phyloP scores from a whole-genome alignment of 1,140 invertebrate species.

The Orussus abietinus region DNA sequence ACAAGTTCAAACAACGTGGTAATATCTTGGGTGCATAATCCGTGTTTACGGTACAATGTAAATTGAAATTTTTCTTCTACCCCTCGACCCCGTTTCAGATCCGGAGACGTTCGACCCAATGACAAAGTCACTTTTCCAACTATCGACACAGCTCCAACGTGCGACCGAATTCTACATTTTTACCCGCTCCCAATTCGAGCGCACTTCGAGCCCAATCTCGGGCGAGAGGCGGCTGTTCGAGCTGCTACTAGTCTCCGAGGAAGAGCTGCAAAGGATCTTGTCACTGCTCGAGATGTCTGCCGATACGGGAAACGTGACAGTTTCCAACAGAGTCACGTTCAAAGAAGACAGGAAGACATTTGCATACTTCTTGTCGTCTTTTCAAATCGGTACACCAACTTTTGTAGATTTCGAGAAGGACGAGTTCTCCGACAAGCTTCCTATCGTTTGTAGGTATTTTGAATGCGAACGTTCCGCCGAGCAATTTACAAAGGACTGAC shows the following conservation, averaged over 20 bases:
- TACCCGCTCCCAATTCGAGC: conserved; percentile 34
- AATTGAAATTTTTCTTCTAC: conserved; percentile 19
- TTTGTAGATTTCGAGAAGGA: conserved; percentile 36
- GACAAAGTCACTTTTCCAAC: conserved; percentile 34
- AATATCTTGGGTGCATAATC: conserved; percentile 10
- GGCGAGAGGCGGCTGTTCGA: conserved; percentile 27
- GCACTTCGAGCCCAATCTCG: conserved; percentile 20
- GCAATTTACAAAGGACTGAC: too few species aligned
- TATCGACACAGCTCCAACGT: conserved; percentile 37
- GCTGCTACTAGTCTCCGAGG: conserved; percentile 36
- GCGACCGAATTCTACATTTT: conserved; percentile 50
- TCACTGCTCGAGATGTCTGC: conserved; percentile 34
- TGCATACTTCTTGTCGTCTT: conserved; percentile 55
- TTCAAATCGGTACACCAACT: conserved; percentile 52
- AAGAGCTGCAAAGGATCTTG: conserved; percentile 37
- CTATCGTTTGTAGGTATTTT: conserved; percentile 40
- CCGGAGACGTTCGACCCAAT: conserved; percentile 35
- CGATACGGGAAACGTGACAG: conserved; percentile 21
- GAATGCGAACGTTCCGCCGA: conserved; percentile 37
- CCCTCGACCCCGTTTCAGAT: too few species aligned
- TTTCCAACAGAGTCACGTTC: conserved; percentile 46
- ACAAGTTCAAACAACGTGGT: conserved; percentile 32
- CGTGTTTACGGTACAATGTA: conserved; percentile 3
- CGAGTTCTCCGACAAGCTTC: conserved; percentile 34
- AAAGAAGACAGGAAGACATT: conserved; percentile 41